These are phyloP conservation scores for Dolichomitus sp. DNA, from an alignment of 2,888 invertebrate species.

Conservation along the genomic window DNA sequence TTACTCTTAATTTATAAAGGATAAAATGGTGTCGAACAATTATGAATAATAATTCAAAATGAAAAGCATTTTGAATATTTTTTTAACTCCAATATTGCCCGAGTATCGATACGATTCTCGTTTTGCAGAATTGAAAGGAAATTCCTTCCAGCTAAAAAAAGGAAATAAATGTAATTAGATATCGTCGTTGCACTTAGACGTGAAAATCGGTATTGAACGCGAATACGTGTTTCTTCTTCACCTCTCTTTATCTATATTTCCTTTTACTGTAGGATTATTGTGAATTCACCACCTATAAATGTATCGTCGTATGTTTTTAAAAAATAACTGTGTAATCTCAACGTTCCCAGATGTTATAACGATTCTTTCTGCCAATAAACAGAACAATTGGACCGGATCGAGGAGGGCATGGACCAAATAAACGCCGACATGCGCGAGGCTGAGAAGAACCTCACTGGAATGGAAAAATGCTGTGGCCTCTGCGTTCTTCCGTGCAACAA, in stretches of 20 bases:
- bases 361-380: conserved; percentile 77
- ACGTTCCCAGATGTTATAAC: conserved; percentile 52
- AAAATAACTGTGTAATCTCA: conserved; percentile 19
- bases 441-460: conserved; percentile 99
- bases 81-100: background rate
- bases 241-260: conserved; percentile 14
- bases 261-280: conserved; percentile 6
- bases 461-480: conserved; percentile 99
- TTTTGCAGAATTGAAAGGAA: background rate
- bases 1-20: background rate
- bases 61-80: background rate
- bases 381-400: conserved; percentile 99
- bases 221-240: conserved; percentile 1
- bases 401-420: conserved; percentile 99
- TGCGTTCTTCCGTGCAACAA: conserved; percentile 99
- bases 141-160: conserved; percentile 1
- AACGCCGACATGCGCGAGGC: conserved; percentile 99
- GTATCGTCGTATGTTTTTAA: conserved; percentile 20
- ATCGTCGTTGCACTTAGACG: background rate
- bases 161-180: background rate
- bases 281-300: conserved; percentile 13
- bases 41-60: background rate
- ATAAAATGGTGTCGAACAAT: background rate
- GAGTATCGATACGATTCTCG: conserved; percentile 7
- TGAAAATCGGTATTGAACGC: conserved; percentile 1